phyloP scores from a whole-genome alignment of 2,888 invertebrate genomes.

The Orthosia cruda region DNA sequence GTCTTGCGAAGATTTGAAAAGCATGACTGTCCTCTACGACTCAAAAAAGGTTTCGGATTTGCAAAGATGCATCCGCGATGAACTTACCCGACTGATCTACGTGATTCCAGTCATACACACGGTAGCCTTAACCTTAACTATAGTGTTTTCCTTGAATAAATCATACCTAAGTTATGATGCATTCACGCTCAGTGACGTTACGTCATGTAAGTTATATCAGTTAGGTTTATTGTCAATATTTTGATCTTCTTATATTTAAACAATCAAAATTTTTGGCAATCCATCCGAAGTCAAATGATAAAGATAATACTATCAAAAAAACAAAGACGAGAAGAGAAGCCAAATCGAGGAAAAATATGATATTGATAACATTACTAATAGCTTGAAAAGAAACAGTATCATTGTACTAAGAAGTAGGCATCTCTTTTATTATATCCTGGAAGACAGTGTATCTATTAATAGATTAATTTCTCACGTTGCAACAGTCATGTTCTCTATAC shows the following conservation, averaged over 20 bases:
- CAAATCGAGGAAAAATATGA: not conserved
- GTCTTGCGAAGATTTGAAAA: not conserved
- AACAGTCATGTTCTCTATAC: not conserved
- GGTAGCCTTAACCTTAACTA: constrained; percentile 13
- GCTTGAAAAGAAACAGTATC: not conserved
- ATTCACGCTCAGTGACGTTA: not conserved
- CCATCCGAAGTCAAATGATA: too few relatives aligned
- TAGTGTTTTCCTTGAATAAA: constrained; percentile 24
- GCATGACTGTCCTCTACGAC: too few relatives aligned
- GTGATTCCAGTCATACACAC: constrained; percentile 28
- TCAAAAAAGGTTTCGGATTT: not conserved
- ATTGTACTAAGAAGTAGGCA: not conserved
- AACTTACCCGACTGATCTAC: constrained; percentile 7
- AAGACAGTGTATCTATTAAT: not conserved
- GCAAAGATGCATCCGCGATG: not conserved
- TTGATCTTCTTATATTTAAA: not conserved
- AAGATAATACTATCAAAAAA: too few relatives aligned
- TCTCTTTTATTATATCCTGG: not conserved
- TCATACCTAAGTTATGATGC: constrained; percentile 4
- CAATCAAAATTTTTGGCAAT: not conserved
- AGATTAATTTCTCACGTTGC: not conserved
- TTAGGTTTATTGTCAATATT: not conserved
- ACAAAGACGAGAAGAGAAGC: not conserved
- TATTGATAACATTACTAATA: not conserved
- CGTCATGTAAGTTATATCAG: not conserved